Evolutionary conservation across 2,797 vertebrate species (phyloP), one percentile per base, ranked within the genome.

Genomic region (Cynodonichthys magdalenae): DNA sequence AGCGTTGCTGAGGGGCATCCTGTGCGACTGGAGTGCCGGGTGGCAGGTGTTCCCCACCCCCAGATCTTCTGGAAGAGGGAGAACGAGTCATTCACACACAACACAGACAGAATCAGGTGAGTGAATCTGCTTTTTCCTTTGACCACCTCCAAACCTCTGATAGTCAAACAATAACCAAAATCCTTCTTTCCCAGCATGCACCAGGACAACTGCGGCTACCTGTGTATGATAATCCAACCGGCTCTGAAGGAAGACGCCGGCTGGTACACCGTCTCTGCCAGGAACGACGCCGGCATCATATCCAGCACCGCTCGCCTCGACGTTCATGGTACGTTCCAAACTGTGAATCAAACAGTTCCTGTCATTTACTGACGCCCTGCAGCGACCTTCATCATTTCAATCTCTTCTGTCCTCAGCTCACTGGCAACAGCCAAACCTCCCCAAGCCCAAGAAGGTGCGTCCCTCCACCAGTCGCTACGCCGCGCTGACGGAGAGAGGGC

Each of bases 61-160:
- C 97, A 99, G 62, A 99, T 99, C 91, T 99, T 99, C 77, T 99
- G 98, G 98, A 99, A 99, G 85, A 95, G 95, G 71, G 97, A 99
- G 90, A 99, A 99, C 0, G 98, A 99, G 69, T 99, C 98, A 0
- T 93, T 99, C 67, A 99, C 96, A 19, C 96, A 98, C 87, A 98
- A 96, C 92, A 99, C 97, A 2, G 98, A 99, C 81, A 92, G 97
- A 88, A 93, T 99, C 90, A 99, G 98, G 97, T 99, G 82, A 76
- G 81, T 15, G 1, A 3, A n/a, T 20, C 28, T 14, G 24, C 14
- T 31, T 6, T 48, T 17, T 5, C 7, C 41, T 41, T n/a, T 27
- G 11, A 46, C 51, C 18, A 7, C 17, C 7, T 20, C 15, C 34
- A 36, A 52, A n/a, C 6, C 20, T 3, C 17, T 8, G 15, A 19